Percentiles rank a stretch among this genome's conserved stretches.
These are phyloP conservation scores for Oostethus manadensis DNA, from an alignment of 2,113 vertebrate genomes.

Conservation along the genomic window DNA sequence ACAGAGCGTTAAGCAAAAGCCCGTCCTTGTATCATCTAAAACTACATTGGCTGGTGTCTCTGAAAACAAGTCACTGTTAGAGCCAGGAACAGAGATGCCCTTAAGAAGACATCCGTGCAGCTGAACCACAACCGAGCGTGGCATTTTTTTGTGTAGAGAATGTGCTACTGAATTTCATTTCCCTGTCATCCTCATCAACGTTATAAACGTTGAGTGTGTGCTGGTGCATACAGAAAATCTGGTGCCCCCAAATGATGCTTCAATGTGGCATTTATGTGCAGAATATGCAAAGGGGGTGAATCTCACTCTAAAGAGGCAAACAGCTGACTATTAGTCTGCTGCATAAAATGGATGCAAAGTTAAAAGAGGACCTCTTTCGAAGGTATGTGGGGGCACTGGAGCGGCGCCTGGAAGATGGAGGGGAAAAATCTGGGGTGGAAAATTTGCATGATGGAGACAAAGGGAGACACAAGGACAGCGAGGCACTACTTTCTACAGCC, in stretches of 20 bases:
- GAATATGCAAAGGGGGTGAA: slow-evolving; percentile 53
- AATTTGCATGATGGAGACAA: slow-evolving; percentile 63
- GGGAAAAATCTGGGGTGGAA: slow-evolving; percentile 39
- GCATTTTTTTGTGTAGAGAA: slow-evolving; percentile 35
- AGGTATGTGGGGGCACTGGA: slow-evolving; percentile 93
- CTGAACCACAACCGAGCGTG: slow-evolving; percentile 43
- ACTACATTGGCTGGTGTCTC: slow-evolving; percentile 26
- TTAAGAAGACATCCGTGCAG: slow-evolving; percentile 36
- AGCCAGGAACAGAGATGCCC: slow-evolving; percentile 47
- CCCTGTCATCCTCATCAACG: slow-evolving; percentile 22
- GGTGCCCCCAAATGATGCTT: slow-evolving; percentile 50
- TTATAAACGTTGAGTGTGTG: slow-evolving; percentile 33
- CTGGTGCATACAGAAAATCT: slow-evolving; percentile 37
- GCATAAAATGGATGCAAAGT: slow-evolving; percentile 90
- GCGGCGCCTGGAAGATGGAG: slow-evolving; percentile 77
- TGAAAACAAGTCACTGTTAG: slow-evolving; percentile 33
- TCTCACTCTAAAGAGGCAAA: slow-evolving; percentile 48
- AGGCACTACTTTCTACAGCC: slow-evolving; percentile 84
- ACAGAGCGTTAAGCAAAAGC: slow-evolving; percentile 20
- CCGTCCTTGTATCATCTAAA: slow-evolving; percentile 21
- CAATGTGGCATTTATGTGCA: slow-evolving; percentile 48
- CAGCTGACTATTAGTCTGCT: slow-evolving; percentile 58
- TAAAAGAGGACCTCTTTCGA: slow-evolving; percentile 93
- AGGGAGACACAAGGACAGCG: slow-evolving; percentile 72
- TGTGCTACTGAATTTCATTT: slow-evolving; percentile 48